phyloP scores from a whole-genome alignment of 2,888 invertebrate genomes.

The Isoperla grammatica region DNA sequence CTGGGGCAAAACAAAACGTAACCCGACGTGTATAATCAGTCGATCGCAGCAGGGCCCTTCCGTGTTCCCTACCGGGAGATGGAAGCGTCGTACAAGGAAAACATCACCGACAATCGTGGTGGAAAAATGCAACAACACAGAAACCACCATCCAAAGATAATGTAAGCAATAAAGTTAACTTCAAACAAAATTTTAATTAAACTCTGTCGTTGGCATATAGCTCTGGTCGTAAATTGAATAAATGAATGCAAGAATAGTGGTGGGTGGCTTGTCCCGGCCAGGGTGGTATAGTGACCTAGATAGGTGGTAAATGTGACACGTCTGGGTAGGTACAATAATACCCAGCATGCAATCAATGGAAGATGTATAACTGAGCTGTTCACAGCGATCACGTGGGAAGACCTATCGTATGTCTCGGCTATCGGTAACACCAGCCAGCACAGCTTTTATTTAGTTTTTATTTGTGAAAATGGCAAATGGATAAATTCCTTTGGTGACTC shows the following conservation, averaged over 20 bases:
- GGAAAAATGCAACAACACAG: background rate
- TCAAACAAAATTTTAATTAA: constrained; percentile 5
- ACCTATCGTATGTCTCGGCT: no score
- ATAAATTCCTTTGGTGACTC: no score
- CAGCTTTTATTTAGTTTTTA: background rate
- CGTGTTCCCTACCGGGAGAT: no score
- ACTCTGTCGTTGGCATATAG: background rate
- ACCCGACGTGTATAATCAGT: no score
- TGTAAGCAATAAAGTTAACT: background rate
- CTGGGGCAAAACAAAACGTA: no score
- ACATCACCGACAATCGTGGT: no score
- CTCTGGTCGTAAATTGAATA: background rate
- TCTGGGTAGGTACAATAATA: no score
- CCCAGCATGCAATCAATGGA: no score
- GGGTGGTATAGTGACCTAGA: background rate
- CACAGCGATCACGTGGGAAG: no score
- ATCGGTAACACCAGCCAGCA: background rate
- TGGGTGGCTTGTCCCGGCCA: background rate
- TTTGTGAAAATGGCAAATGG: background rate
- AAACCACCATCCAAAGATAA: background rate
- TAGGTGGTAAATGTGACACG: background rate
- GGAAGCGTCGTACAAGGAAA: no score
- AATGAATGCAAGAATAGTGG: background rate
- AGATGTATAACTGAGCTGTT: no score
- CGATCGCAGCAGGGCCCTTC: no score